Percentiles rank a stretch among this genome's conserved stretches.
These are phyloP conservation scores for Pollimyrus isidori DNA, from an alignment of 2,113 vertebrate genomes.

Conservation along the genomic window DNA sequence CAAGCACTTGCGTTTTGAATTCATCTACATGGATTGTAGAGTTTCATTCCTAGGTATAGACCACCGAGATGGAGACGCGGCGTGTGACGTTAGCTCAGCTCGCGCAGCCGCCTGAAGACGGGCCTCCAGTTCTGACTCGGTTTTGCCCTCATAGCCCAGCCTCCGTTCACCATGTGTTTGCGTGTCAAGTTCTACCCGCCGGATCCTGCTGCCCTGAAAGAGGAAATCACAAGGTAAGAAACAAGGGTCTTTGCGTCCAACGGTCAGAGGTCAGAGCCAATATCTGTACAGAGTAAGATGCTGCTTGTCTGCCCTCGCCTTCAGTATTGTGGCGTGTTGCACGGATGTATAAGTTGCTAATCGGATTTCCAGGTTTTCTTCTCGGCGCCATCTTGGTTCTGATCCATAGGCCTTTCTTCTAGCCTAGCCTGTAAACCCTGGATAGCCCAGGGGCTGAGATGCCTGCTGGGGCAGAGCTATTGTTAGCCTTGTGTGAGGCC, in stretches of 20 bases:
- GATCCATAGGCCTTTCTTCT: neutral
- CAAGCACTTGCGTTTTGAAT: neutral
- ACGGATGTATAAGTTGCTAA: neutral
- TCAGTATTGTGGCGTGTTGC: neutral
- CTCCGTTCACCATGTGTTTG: slow-evolving; percentile 96
- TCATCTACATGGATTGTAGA: neutral
- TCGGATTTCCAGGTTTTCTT: neutral
- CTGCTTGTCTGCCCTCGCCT: neutral
- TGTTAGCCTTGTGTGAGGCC: neutral
- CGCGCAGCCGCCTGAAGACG: neutral
- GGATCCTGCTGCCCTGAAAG: slow-evolving; percentile 85
- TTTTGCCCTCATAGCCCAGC: slow-evolving; percentile 69
- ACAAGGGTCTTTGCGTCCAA: neutral
- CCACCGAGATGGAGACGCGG: neutral
- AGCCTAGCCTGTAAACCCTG: neutral
- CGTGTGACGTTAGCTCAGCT: neutral
- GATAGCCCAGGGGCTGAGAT: neutral
- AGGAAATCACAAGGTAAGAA: slow-evolving; percentile 92
- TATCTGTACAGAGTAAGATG: neutral
- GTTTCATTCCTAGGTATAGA: neutral
- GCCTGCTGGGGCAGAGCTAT: neutral
- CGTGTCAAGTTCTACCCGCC: slow-evolving; percentile 96
- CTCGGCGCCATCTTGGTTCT: neutral
- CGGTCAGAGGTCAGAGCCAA: neutral
- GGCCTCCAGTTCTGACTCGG: neutral